phyloP scores from a whole-genome alignment of 2,797 vertebrate species.

The Galago senegalensis region DNA sequence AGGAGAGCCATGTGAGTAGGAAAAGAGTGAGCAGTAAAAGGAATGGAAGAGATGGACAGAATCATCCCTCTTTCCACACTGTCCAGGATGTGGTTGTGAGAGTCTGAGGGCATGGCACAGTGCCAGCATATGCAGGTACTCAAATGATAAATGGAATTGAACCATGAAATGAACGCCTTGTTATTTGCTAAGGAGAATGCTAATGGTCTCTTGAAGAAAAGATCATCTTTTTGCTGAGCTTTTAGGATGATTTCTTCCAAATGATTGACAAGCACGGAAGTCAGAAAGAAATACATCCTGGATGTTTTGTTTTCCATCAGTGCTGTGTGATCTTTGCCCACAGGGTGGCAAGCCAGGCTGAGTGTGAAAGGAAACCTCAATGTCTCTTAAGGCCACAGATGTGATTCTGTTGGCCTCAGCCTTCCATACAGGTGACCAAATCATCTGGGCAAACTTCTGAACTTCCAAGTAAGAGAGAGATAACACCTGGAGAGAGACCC shows the following conservation, averaged over 20 bases:
- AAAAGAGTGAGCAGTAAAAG: neutral
- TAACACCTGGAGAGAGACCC: neutral
- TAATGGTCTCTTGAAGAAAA: neutral
- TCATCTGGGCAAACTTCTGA: neutral
- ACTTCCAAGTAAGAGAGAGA: neutral
- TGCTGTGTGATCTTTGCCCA: neutral
- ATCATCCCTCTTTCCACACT: too few relatives aligned
- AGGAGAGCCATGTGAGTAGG: neutral
- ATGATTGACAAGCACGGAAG: neutral
- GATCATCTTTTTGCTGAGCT: neutral
- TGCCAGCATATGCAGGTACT: neutral
- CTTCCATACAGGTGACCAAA: neutral
- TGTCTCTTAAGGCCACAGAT: neutral
- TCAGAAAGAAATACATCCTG: neutral
- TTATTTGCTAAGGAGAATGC: neutral
- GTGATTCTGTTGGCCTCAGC: too few relatives aligned
- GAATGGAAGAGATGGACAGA: neutral
- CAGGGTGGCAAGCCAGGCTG: neutral
- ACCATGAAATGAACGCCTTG: neutral
- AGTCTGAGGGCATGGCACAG: neutral
- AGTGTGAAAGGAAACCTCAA: neutral
- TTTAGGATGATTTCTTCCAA: neutral
- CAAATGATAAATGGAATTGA: neutral
- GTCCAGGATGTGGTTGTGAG: fast-evolving
- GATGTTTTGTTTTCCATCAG: neutral